Evolutionary conservation across 1,140 invertebrate species (phyloP), one percentile per base, ranked within the genome.

Genomic region (Drosophila pruinosa): DNA sequence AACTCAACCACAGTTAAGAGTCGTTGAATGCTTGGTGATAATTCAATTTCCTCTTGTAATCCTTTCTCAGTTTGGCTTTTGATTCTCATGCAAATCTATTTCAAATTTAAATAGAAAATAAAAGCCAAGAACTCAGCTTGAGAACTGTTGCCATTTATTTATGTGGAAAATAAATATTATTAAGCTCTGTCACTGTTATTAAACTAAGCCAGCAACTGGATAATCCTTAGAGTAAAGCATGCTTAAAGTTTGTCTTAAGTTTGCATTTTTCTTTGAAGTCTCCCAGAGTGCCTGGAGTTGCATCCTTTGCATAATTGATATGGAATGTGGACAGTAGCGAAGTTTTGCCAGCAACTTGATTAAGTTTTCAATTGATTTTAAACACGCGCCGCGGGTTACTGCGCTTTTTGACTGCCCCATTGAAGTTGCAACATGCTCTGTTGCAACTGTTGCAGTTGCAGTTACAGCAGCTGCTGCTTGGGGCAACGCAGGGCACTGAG

Each of bases 311-410:
- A 70, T 85, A 69, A 85, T 83, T 70, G 47, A 58, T 69, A 14
- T 34, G 62, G 48, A 79, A 65, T 43, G 58, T 54, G 53, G 58
- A 63, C 59, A 61, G 63, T 56, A 54, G 75, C 38, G 26, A 70
- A 79, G 50, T 79, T 79, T 67, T 39, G 36, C 52, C 57, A 58
- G 65, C 36, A 57, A 71, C 61, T 75, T 79, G 62, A 79, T 79
- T 79, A 65, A 85, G 72, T 79, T 61, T 76, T 31, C 5, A 75
- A 85, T 85, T 79, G 76, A 83, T 83, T 85, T 85, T 56, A 31
- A 50, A 63, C 64, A 70, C 59, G 75, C 34, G 36, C 59, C 62
- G 39, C 39, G 39, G 43, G 22, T 39, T 57, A 48, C 34, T 17
- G 15, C 39, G 21, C 6, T 39, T 12, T 36, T 50, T 26, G 19